Percentiles rank a stretch among this genome's conserved stretches.
phyloP scores from a whole-genome alignment of 2,113 vertebrate genomes.

The Otocyon megalotis region DNA sequence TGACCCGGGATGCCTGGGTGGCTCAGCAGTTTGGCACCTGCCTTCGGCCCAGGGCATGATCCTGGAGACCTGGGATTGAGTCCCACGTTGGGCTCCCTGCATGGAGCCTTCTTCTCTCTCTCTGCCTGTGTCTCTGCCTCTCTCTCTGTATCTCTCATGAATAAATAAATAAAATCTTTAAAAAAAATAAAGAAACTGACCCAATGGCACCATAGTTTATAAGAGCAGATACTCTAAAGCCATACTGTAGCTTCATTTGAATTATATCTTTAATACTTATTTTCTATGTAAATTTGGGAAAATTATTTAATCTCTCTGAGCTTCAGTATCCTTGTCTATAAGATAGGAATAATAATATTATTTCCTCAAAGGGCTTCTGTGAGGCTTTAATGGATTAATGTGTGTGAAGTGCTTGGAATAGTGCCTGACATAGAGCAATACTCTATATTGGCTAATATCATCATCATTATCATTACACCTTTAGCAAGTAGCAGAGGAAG shows the following conservation, averaged over 20 bases:
- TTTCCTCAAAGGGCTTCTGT: neutral
- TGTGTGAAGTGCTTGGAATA: slow-evolving; percentile 10
- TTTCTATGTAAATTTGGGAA: neutral
- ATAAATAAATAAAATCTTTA: too few species aligned
- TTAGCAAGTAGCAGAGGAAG: slow-evolving; percentile 1
- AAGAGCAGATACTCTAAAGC: slow-evolving; percentile 37
- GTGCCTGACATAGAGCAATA: neutral
- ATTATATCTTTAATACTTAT: slow-evolving; percentile 36
- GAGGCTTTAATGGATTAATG: slow-evolving; percentile 6
- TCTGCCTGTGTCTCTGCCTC: too few species aligned
- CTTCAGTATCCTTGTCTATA: neutral
- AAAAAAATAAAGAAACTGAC: neutral
- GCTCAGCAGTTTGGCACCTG: too few species aligned
- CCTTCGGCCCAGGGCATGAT: too few species aligned
- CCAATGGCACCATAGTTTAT: slow-evolving; percentile 6
- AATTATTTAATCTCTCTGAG: slow-evolving; percentile 14
- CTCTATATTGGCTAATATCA: slow-evolving; percentile 32
- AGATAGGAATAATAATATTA: neutral
- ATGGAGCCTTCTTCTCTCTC: too few species aligned
- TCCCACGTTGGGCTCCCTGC: too few species aligned
- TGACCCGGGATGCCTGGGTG: neutral
- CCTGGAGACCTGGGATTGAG: too few species aligned
- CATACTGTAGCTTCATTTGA: slow-evolving; percentile 47
- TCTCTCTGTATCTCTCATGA: too few species aligned
- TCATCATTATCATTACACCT: neutral